Base-by-base conservation (phyloP, 2,113 vertebrate species). In the Aspiorhynchus laticeps region DNA sequence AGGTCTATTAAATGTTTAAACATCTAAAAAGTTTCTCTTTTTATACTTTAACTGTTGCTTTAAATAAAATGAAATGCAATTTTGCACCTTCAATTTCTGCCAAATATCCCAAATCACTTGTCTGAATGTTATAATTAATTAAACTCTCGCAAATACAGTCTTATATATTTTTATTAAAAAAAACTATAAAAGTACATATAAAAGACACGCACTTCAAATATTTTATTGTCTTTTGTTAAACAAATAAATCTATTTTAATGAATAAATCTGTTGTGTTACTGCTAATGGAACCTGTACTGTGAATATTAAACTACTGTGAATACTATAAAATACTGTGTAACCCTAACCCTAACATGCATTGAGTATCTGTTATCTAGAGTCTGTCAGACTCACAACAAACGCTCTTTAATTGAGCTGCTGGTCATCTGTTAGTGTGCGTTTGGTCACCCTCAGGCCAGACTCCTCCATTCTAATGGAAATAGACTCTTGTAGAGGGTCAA, bases 391-490 rank as follows among this genome's bases (percentile, higher is more conserved):
- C 80, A 43, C n/a, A 48, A 26, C 46, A 87, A 46, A 4, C 14
- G 15, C 10, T 69, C 7, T 80, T 36, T 74, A 76, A 38, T 75
- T 41, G 63, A 80, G 53, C 61, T 83, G 33, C 87, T 89, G 87
- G 79, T 85, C 46, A 87, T 83, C 76, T 81, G 38, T 81, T 63
- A 26, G 38, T 36, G 36, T 80, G 75, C 56, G 67, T 74, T 56
- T 87, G 88, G 86, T 85, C 83, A 79, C 83, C 85, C 87, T 88
- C 74, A 43, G 74, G 87, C 65, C 89, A 79, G 12, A 85, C 75
- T 67, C 84, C 65, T 90, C 88, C 33, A 92, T 95, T 95, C 86
- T 91, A 80, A 95, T 95, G 93, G 74, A 93, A 93, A 95, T 94
- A 69, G 89, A 71, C 69, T 82, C 81, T 86, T 88, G 87, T 88